These are phyloP conservation scores for Myocastor coypus DNA, from an alignment of 2,113 vertebrate genomes.

Conservation along the genomic window DNA sequence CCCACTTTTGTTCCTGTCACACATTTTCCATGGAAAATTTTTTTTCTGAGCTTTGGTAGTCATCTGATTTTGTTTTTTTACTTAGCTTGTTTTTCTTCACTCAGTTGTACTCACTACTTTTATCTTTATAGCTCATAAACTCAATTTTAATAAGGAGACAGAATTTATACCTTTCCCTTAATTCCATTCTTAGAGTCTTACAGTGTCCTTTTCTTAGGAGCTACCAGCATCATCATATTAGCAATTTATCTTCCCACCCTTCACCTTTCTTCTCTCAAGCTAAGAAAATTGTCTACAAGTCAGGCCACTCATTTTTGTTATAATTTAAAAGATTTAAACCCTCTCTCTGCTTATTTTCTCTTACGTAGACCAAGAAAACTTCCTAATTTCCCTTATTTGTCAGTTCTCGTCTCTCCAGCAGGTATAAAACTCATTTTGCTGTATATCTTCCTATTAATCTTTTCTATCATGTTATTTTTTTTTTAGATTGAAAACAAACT, in stretches of 20 bases:
- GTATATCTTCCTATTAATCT: constrained; percentile 34
- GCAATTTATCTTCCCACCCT: neutral
- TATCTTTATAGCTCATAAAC: constrained; percentile 33
- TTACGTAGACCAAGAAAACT: constrained; percentile 5
- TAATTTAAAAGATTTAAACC: constrained; percentile 14
- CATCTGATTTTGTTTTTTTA: constrained; percentile 35
- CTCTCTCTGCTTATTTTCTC: neutral
- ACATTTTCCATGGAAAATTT: constrained; percentile 45
- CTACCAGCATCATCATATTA: neutral
- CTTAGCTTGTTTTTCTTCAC: constrained; percentile 17
- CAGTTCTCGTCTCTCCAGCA: constrained; percentile 23
- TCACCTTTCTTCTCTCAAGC: constrained; percentile 26
- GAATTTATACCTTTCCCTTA: constrained; percentile 47
- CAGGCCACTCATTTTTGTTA: constrained; percentile 2
- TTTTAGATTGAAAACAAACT: constrained; percentile 52
- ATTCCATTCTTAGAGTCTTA: constrained; percentile 32
- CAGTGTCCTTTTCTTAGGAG: constrained; percentile 24
- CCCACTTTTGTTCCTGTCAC: constrained; percentile 44
- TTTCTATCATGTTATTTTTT: constrained; percentile 37
- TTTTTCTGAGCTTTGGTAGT: constrained; percentile 33
- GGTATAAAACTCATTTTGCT: constrained; percentile 42
- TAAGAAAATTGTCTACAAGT: constrained; percentile 6
- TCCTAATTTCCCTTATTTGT: neutral
- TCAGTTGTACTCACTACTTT: constrained; percentile 44
- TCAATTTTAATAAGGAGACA: constrained; percentile 36